Base-by-base conservation (phyloP, 2,797 vertebrate species). In the Crenichthys baileyi region DNA sequence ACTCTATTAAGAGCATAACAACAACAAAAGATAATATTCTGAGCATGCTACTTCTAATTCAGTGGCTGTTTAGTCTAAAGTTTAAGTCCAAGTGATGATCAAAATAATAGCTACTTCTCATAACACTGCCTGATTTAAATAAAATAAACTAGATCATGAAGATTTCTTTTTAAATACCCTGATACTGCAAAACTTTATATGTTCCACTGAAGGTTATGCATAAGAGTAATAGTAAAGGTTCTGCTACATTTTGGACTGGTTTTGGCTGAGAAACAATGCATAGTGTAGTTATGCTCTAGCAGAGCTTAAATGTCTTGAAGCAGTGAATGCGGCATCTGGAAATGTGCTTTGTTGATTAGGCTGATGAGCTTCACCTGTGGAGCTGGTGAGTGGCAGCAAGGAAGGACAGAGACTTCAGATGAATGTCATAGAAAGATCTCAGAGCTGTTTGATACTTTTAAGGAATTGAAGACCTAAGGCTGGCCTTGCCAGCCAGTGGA, bases 291-390 rank as follows among this genome's bases (percentile, higher is more conserved):
- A n/a, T 7, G 24, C 65, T n/a, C 39, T n/a, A 2, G 41, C 1
- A 11, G 5, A 39, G 39, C 7, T 68, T 2, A 44, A n/a, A 44
- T 68, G 24, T 68, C 36, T 39, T n/a, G 39, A 68, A n/a, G 39
- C 39, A 68, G 65, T 1, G 65, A 68, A 67, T 18, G 31, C 36
- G 41, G 20, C 63, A 24, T 24, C 20, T 41, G 20, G 18, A 68
- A n/a, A 2, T 12, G 20, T 44, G 3, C 39, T 20, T 2, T 5
- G 5, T 68, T 44, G 39, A 68, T 44, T 44, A 44, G 39, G 65
- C 5, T 68, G 65, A 68, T 68, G 65, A 44, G 65, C 65, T 68
- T 9, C 65, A 68, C 39, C 65, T 68, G 65, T 68, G 65, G 39
- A 68, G 65, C 12, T 67, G 22, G 31, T 4, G 39, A 44, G 39